Evolutionary conservation across 2,797 vertebrate genomes (phyloP), one percentile per base, ranked within the genome.

Genomic region (Falco novaeseelandiae): DNA sequence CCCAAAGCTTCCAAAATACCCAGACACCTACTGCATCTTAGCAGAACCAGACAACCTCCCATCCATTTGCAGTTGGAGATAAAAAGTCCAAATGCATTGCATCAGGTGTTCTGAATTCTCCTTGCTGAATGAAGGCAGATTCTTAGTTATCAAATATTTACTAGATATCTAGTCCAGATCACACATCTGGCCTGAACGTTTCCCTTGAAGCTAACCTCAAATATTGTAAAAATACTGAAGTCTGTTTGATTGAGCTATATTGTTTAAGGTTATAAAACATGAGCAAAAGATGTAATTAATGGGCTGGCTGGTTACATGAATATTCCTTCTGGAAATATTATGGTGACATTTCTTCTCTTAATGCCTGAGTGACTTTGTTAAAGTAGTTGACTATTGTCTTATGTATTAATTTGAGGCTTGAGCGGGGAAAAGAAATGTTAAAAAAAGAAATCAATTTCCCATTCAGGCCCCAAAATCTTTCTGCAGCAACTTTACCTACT

Each of bases 211-310:
- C 19, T 92, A 71, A 80, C n/a, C 46, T 83, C 83, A 79, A 91
- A 32, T 85, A 73, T 34, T 4, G 2, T 48, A 83, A 55, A 87
- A 94, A 71, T 52, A 30, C 15, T 83, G 49, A 18, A 11, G 38
- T 81, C 16, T 83, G 54, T 48, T 93, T 92, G 69, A 70, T 34
- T 11, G 1, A 93, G 62, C 10, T 44, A 14, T 67, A 59, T 34
- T 83, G 11, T 96, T 97, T 66, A 69, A 91, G 72, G 66, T 66
- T 40, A 89, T 86, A 90, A 94, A 91, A 78, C 83, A 52, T 44
- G 72, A 90, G 62, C 14, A 92, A 83, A 94, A 93, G 54, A 58
- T 52, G 46, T 49, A 92, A 81, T 93, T 95, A 97, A 91, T 66
- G 51, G 57, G 61, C 42, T 74, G 61, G 36, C 46, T 95, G 73